A percentile compares a stretch with the other conserved stretches of the same genome.
These are phyloP conservation scores for Silurus meridionalis DNA, from an alignment of 2,113 vertebrate species.

Conservation along the genomic window DNA sequence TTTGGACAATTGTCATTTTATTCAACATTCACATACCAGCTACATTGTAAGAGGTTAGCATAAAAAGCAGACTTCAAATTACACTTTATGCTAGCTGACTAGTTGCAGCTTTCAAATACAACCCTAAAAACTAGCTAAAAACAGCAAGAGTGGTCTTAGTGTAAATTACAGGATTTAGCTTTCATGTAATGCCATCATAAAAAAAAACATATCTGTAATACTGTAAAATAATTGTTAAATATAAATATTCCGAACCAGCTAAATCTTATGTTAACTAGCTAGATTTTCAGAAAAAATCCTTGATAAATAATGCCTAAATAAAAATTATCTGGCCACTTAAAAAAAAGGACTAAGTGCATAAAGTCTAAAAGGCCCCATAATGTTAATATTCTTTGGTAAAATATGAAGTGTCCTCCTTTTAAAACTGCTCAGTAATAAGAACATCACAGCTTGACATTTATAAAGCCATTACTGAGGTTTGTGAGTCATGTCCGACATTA, in stretches of 20 bases:
- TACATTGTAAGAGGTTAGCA: neutral
- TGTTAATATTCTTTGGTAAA: neutral
- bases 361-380: neutral
- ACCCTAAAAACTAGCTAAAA: neutral
- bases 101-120: neutral
- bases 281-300: too few relatives aligned
- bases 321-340: neutral
- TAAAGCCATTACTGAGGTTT: slow-evolving; percentile 18
- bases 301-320: neutral
- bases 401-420: neutral
- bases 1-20: neutral
- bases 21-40: neutral
- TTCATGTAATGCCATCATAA: neutral
- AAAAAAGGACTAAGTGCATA: neutral
- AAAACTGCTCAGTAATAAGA: neutral
- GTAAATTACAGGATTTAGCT: neutral
- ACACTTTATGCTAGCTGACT: neutral
- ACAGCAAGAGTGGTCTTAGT: neutral
- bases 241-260: neutral
- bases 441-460: slow-evolving; percentile 18
- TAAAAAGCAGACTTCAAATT: neutral
- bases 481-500: slow-evolving; percentile 3
- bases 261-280: too few relatives aligned
- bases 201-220: neutral
- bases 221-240: neutral